Conservation (phyloP, 2,113 vertebrate genomes). For the Oceanodroma tethys region DNA sequence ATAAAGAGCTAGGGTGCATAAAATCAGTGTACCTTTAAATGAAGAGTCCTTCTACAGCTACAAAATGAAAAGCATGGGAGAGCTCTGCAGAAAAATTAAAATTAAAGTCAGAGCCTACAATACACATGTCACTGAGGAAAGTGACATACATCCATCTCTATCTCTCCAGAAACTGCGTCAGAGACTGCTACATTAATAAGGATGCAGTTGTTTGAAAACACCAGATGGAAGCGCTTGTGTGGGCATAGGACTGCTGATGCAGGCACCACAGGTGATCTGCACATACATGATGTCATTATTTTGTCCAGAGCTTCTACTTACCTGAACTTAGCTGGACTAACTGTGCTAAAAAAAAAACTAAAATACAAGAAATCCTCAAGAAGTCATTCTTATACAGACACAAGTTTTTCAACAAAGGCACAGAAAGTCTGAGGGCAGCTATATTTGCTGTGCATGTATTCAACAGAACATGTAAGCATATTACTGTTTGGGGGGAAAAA, state of each 20-base stretch:
- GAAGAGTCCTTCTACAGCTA: not conserved
- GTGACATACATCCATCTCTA: not conserved
- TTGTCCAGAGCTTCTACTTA: not conserved
- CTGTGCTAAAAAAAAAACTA: not conserved
- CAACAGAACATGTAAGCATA: fast-evolving
- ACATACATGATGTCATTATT: fast-evolving
- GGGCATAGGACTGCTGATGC: not conserved
- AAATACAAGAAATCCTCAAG: not conserved
- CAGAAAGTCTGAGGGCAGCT: not conserved
- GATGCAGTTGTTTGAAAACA: not conserved
- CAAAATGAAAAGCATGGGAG: not conserved
- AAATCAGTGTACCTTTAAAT: not conserved
- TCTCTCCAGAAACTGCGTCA: not conserved
- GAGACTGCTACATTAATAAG: not conserved
- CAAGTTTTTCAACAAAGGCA: not conserved
- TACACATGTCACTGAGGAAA: not conserved
- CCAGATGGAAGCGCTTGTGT: fast-evolving
- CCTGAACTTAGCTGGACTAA: not conserved
- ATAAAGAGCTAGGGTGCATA: not conserved
- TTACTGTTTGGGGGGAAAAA: not conserved
- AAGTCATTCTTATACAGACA: not conserved
- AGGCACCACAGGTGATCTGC: not conserved
- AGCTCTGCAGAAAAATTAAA: not conserved
- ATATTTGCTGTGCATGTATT: fast-evolving
- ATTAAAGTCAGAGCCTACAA: not conserved